Percentiles rank a stretch among this genome's conserved stretches.
These are phyloP conservation scores for Neosilurus hyrtlii DNA, from an alignment of 2,797 vertebrate genomes.

Conservation along the genomic window DNA sequence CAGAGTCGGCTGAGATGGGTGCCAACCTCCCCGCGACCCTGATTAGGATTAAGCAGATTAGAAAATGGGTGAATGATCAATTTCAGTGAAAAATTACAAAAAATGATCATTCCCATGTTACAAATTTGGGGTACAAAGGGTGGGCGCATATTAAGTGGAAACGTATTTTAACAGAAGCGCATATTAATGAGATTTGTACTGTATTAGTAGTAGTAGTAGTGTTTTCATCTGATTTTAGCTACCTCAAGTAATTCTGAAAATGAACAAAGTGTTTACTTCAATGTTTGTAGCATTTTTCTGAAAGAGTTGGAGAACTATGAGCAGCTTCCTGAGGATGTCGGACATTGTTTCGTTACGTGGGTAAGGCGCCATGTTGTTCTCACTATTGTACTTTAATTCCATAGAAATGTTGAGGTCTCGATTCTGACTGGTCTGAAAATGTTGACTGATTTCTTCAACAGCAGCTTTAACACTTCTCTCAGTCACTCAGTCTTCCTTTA, in stretches of 20 bases:
- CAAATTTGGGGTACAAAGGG: too few relatives aligned
- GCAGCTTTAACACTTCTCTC: not conserved
- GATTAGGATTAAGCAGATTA: too few relatives aligned
- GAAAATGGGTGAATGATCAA: too few relatives aligned
- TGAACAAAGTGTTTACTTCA: not conserved
- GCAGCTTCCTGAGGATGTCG: constrained; percentile 95
- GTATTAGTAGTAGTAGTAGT: too few relatives aligned
- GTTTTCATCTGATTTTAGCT: not conserved
- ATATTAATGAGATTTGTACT: too few relatives aligned
- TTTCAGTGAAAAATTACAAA: too few relatives aligned
- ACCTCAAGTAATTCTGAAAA: not conserved
- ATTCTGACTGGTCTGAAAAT: not conserved
- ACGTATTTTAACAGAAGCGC: too few relatives aligned
- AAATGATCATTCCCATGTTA: too few relatives aligned
- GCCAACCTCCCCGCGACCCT: too few relatives aligned
- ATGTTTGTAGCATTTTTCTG: constrained; percentile 86
- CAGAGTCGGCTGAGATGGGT: too few relatives aligned
- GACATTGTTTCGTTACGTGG: constrained; percentile 98
- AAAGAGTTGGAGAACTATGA: constrained; percentile 98
- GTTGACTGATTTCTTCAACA: not conserved
- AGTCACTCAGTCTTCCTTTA: not conserved
- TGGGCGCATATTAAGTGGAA: too few relatives aligned
- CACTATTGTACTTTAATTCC: not conserved
- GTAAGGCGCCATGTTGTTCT: constrained; percentile 69
- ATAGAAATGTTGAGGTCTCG: not conserved